Evolutionary conservation across 2,113 vertebrate genomes (phyloP), one percentile per base, ranked within the genome.

Genomic region (Larimichthys polyactis): DNA sequence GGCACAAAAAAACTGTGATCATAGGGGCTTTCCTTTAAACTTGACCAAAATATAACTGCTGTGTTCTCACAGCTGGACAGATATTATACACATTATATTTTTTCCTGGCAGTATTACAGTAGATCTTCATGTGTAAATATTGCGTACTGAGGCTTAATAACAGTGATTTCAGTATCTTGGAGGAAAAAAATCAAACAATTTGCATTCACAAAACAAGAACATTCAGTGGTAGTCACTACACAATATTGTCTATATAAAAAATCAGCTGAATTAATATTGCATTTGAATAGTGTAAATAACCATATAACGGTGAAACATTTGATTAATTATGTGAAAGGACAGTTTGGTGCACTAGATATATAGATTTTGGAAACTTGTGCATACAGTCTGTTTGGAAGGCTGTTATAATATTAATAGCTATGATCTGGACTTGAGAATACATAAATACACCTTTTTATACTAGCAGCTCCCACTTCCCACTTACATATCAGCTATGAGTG

Each of bases 391-490:
- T 5, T 71, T 75, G 15, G 24, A 78, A 69, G 55, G 71, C 46
- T 71, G 63, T 66, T 15, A 72, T 57, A 71, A 57, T 70, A 54
- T 52, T 3, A 77, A 79, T 68, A 78, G n/a, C 71, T 44, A 72
- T 19, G 43, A 65, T 17, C 52, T 67, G 43, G 75, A 81, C 78
- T 81, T 48, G 54, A 77, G 58, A 57, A 55, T 46, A 84, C 54
- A 82, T 27, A 71, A 82, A 82, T 69, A 69, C 48, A 71, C 44
- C 48, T 65, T 73, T 65, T 68, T 70, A 69, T 43, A 70, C 54
- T 15, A 65, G 57, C 68, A 54, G 55, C 46, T 82, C 69, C 49
- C 79, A 64, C 73, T 80, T 84, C 77, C 76, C 85, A 88, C 87
- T 81, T 82, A 43, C 84, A 75, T 11, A 22, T 71, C 81, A 81